Conservation (phyloP, 2,888 invertebrate genomes). For the Hesperia comma region DNA sequence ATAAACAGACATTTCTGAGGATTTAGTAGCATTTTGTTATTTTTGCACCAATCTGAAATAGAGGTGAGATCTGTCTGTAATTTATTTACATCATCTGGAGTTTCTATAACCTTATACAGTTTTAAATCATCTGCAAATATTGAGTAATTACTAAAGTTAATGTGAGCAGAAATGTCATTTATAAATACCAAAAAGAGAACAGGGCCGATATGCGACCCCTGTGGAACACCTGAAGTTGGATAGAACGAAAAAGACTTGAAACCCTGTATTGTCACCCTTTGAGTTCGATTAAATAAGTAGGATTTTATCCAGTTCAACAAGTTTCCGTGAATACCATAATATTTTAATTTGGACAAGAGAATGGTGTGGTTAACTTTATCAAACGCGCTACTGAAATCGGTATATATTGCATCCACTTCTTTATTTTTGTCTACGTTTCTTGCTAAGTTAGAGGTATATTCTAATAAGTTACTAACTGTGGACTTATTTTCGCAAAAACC, state of each 20-base stretch:
- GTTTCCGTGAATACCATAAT: conserved; percentile 9
- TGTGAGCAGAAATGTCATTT: not conserved
- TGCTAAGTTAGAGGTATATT: not conserved
- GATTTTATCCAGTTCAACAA: conserved; percentile 11
- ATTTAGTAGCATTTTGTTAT: not conserved
- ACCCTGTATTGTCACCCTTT: conserved; percentile 15
- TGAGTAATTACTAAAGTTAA: not conserved
- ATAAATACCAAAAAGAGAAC: not conserved
- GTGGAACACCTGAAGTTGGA: conserved; percentile 2
- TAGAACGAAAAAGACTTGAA: conserved; percentile 11
- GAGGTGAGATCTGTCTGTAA: conserved; percentile 7
- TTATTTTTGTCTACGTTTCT: not conserved
- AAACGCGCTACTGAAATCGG: conserved; percentile 11
- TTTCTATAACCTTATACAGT: not conserved
- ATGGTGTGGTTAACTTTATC: conserved; percentile 2
- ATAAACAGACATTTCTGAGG: not conserved
- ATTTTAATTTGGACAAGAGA: conserved; percentile 4
- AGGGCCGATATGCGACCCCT: conserved; percentile 1
- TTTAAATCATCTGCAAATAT: conserved; percentile 17
- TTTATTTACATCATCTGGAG: not conserved
- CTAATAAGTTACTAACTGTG: not conserved
- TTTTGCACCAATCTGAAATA: conserved; percentile 1
- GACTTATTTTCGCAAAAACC: not conserved
- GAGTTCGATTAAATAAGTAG: conserved; percentile 5
- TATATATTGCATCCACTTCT: conserved; percentile 8